These are phyloP conservation scores for Chrysogorgia sp. DNA, from an alignment of 92 coral and sea anemone genomes.

Conservation along the genomic window DNA sequence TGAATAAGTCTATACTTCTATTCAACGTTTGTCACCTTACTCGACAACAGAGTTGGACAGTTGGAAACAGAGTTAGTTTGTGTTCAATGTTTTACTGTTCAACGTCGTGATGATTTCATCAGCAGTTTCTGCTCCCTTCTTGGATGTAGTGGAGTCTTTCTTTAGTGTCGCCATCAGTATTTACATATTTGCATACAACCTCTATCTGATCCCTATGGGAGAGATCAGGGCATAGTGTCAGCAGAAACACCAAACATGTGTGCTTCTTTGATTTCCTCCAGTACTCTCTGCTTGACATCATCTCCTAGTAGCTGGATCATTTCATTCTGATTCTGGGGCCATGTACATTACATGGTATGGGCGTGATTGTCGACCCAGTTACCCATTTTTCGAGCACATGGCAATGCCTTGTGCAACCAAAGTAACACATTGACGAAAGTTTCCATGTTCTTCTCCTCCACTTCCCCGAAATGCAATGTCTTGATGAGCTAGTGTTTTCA, in stretches of 20 bases:
- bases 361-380: not conserved
- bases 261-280: constrained; percentile 2
- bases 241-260: constrained; percentile 30
- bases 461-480: constrained; percentile 17
- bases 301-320: constrained; percentile 20
- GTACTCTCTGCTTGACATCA: not conserved
- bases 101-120: constrained; percentile 16
- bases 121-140: constrained; percentile 31
- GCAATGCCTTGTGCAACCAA: constrained; percentile 3
- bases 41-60: constrained; percentile 29
- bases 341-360: constrained; percentile 21
- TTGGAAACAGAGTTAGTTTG: constrained; percentile 21
- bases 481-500: constrained; percentile 7
- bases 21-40: too few species aligned
- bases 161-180: not conserved
- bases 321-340: constrained; percentile 20
- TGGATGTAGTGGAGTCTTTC: constrained; percentile 14
- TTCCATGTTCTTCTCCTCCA: not conserved
- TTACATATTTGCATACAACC: constrained; percentile 10
- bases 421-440: constrained; percentile 8
- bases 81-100: constrained; percentile 15
- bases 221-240: constrained; percentile 10
- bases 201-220: constrained; percentile 14
- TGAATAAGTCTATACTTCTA: too few species aligned
- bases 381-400: constrained; percentile 1